Base-by-base conservation (phyloP, 2,113 vertebrate genomes). In the Phaethornis superciliosus region DNA sequence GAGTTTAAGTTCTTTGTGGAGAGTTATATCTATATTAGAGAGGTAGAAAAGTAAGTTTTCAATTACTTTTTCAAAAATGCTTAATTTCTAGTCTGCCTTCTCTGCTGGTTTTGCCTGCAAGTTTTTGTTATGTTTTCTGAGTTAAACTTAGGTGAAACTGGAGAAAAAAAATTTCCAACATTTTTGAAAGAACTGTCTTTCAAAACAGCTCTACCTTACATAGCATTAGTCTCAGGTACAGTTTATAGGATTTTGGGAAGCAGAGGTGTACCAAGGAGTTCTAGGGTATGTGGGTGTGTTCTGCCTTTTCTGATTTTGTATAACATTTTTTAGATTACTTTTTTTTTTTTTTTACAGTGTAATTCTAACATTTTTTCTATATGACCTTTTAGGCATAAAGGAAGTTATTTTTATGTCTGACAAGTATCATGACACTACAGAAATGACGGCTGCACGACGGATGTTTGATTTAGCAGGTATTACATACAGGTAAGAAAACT, bases 401-500 rank as follows among this genome's bases (percentile, higher is more conserved):
- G 98, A 99, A 84, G 98, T 99, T 54, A 98, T 99, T 93, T 99
- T 98, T 97, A 98, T 99, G 95, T 99, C 99, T 19, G 99, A 99
- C 96, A 99, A 99, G 84, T 99, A 99, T 84, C 99, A 99, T 3
- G 97, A 98, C 91, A 97, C 89, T 8, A 97, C 94, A 4, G 98
- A 99, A 97, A 98, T 99, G 97, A 98, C 94, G 7, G 99, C 99
- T 30, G 99, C 99, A 20, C 97, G 98, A 68, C 97, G 96, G 46
- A 93, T 99, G 97, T 98, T 99, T 88, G 86, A 96, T 81, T 97
- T 99, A 98, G 98, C 98, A 20, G 97, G 98, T 35, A 63, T 99
- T 83, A 76, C 96, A 9, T 99, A 96, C 97, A 99, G 97, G 99
- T 99, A 85, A 97, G 98, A 90, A 55, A 81, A 63, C 11, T 65